Percentiles rank a stretch among this genome's conserved stretches.
These are phyloP conservation scores for Agrochola litura DNA, from an alignment of 2,888 invertebrate species.

Conservation along the genomic window DNA sequence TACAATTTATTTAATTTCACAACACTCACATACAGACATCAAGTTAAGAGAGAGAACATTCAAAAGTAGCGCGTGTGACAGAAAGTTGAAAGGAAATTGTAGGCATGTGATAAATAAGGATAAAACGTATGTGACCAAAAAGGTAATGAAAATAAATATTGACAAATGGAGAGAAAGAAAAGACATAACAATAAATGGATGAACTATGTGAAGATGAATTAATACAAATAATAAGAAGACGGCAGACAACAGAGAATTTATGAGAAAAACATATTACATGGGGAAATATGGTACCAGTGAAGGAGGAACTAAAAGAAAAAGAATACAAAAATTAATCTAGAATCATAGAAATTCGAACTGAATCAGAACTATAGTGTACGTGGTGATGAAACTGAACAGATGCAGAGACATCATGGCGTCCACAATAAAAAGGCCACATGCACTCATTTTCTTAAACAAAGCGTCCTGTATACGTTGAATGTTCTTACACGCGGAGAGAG, in stretches of 20 bases:
- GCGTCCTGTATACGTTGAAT: slow-evolving; percentile 13
- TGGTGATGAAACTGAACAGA: slow-evolving; percentile 21
- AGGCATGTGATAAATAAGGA: not conserved
- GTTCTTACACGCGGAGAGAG: slow-evolving; percentile 20
- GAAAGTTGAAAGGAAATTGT: not conserved
- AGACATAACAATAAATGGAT: not conserved
- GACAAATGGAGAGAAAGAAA: not conserved
- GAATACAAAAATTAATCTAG: not conserved
- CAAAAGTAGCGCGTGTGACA: not conserved
- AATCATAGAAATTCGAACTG: slow-evolving; percentile 27
- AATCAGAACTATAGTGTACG: slow-evolving; percentile 21
- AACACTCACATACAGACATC: too few species aligned
- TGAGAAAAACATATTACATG: not conserved
- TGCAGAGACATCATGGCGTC: slow-evolving; percentile 20
- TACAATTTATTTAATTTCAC: not conserved
- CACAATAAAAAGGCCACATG: slow-evolving; percentile 17
- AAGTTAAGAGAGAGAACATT: not conserved
- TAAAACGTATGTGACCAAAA: not conserved
- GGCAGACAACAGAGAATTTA: not conserved
- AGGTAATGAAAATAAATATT: not conserved
- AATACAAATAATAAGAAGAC: not conserved
- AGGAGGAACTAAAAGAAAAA: not conserved
- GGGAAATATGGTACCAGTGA: not conserved
- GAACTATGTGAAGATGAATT: not conserved
- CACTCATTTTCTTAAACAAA: slow-evolving; percentile 25